These are phyloP conservation scores for Leptinotarsa defecta DNA, from an alignment of 1,140 invertebrate species.

Conservation along the genomic window DNA sequence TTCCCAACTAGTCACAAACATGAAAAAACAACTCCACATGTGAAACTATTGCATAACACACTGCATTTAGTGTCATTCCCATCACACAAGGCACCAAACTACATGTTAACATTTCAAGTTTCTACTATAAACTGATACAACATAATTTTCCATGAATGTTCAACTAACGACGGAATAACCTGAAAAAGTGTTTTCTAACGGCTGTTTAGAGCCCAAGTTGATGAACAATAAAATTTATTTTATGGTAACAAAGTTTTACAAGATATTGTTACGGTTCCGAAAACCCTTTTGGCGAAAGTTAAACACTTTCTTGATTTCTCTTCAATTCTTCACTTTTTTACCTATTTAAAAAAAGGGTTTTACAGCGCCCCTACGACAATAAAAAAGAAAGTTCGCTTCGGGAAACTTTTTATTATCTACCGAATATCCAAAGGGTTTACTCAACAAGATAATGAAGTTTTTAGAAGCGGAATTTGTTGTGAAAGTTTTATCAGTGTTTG, in stretches of 20 bases:
- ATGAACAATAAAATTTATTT: constrained; percentile 11
- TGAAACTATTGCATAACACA: too few relatives aligned
- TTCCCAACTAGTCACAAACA: too few relatives aligned
- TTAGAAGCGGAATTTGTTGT: constrained; percentile 21
- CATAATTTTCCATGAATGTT: not conserved
- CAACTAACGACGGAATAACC: not conserved
- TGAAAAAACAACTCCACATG: too few relatives aligned
- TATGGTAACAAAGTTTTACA: constrained; percentile 12
- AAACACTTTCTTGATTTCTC: constrained; percentile 34
- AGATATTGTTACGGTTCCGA: constrained; percentile 8
- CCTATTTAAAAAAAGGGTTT: constrained; percentile 39
- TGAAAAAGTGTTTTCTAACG: constrained; percentile 2
- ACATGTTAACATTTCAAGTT: constrained; percentile 8
- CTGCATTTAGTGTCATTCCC: too few relatives aligned
- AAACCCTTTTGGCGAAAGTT: constrained; percentile 35
- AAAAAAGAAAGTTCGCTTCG: constrained; percentile 38
- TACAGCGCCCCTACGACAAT: constrained; percentile 31
- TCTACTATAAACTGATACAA: constrained; percentile 5
- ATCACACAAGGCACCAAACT: not conserved
- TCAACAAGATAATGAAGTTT: constrained; percentile 25
- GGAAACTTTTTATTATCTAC: constrained; percentile 28
- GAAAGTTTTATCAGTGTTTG: constrained; percentile 24
- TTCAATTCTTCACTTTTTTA: constrained; percentile 34
- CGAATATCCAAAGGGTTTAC: constrained; percentile 31
- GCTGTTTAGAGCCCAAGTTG: not conserved